Evolutionary conservation across 2,888 invertebrate genomes (phyloP).

Genomic region (Altica lythri): DNA sequence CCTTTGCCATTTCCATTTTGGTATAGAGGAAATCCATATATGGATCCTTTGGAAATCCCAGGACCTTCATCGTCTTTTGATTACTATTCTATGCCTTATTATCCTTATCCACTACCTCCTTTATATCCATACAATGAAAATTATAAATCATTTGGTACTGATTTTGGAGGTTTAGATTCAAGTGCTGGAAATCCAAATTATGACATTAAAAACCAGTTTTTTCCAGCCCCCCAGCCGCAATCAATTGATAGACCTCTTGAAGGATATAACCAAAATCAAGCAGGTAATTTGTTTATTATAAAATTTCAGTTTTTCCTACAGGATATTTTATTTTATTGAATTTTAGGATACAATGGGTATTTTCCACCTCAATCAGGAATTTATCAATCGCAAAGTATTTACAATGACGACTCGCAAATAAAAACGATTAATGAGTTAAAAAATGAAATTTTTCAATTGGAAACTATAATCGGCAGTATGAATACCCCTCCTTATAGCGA

Average conservation of each 20-base stretch:
- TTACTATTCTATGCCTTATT: neutral
- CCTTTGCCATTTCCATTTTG: slow-evolving; percentile 18
- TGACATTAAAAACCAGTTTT: slow-evolving; percentile 27
- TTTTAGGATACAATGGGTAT: slow-evolving; percentile 24
- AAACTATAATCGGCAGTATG: slow-evolving; percentile 47
- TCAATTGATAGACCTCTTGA: slow-evolving; percentile 9
- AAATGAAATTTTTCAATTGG: slow-evolving; percentile 48
- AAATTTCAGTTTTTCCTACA: neutral
- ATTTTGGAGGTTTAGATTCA: neutral
- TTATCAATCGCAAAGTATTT: too few relatives aligned
- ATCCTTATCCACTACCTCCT: neutral
- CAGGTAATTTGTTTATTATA: slow-evolving; percentile 1
- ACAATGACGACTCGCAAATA: neutral
- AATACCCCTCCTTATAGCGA: slow-evolving; percentile 48
- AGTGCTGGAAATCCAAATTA: neutral
- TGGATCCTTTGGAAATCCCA: slow-evolving; percentile 6
- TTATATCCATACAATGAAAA: neutral
- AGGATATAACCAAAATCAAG: slow-evolving; percentile 26
- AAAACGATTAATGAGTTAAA: slow-evolving; percentile 45
- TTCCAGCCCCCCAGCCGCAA: slow-evolving; percentile 18
- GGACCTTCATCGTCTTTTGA: neutral
- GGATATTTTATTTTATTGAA: too few relatives aligned
- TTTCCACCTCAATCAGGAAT: slow-evolving; percentile 38
- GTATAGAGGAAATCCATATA: too few relatives aligned
- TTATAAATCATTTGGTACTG: neutral